Conservation (phyloP, 2,888 invertebrate genomes). For the Nemoura dubitans region DNA sequence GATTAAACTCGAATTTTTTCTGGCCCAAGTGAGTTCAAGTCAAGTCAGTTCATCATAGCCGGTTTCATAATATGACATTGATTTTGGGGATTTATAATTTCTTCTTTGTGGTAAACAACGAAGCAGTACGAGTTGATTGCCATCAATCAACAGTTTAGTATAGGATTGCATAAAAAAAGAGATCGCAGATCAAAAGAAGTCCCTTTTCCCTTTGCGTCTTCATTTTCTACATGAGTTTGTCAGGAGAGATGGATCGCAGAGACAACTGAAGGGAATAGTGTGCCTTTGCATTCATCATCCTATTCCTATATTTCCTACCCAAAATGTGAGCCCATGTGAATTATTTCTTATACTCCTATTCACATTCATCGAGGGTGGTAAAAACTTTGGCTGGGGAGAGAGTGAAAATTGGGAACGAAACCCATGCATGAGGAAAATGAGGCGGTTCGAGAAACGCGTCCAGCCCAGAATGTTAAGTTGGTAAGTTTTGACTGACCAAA, state of each 20-base stretch:
- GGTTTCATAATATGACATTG: not conserved
- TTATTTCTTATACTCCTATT: conserved; percentile 49
- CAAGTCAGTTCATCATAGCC: too few species aligned
- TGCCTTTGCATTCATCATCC: conserved; percentile 29
- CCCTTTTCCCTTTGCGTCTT: not conserved
- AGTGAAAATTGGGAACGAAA: conserved; percentile 24
- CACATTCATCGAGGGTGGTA: conserved; percentile 47
- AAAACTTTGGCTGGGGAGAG: conserved; percentile 25
- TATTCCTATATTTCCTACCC: conserved; percentile 21
- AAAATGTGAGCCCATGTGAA: conserved; percentile 38
- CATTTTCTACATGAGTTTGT: conserved; percentile 26
- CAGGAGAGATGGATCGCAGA: not conserved
- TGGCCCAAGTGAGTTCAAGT: too few species aligned
- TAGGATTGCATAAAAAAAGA: not conserved
- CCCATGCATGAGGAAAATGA: conserved; percentile 29
- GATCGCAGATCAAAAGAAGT: not conserved
- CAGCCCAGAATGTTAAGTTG: conserved; percentile 46
- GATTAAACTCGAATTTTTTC: not conserved
- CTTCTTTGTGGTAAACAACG: not conserved
- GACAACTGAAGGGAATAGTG: conserved; percentile 7
- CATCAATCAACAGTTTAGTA: not conserved
- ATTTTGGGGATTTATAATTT: not conserved
- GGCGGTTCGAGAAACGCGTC: not conserved
- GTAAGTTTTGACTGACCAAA: conserved; percentile 47
- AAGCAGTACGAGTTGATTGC: not conserved